A percentile compares a stretch with the other conserved stretches of the same genome.
Conservation (phyloP, 2,888 invertebrate genomes). For the Drosophila hamatofila region DNA sequence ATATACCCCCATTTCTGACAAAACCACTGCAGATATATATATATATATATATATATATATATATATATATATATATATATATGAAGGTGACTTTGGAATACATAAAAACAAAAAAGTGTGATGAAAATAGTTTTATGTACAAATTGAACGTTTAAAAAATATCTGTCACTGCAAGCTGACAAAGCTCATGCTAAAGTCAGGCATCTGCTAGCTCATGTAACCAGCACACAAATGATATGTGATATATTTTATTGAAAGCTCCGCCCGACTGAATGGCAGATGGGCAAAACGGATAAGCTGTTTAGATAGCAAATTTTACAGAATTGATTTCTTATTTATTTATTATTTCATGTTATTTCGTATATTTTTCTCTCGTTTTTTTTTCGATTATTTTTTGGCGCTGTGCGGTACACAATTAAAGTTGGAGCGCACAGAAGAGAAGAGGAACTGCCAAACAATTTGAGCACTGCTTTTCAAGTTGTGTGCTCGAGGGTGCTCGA, state of each 20-base stretch:
- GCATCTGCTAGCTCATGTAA: neutral
- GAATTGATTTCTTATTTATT: conserved; percentile 68
- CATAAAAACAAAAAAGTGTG: neutral
- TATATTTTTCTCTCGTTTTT: neutral
- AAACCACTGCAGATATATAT: too few species aligned
- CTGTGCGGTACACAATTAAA: conserved; percentile 55
- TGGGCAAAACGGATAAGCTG: conserved; percentile 59
- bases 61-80: too few species aligned
- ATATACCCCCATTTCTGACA: neutral
- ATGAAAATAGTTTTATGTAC: too few species aligned
- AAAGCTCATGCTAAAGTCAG: conserved; percentile 19
- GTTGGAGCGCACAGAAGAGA: conserved; percentile 22
- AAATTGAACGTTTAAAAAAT: neutral
- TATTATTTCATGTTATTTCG: conserved; percentile 31
- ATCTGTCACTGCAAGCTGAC: neutral
- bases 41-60: too few species aligned
- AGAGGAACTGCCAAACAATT: conserved; percentile 63
- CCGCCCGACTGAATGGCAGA: conserved; percentile 17
- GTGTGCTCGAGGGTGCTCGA: conserved; percentile 16
- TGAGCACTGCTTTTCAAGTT: conserved; percentile 55
- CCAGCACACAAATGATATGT: conserved; percentile 29
- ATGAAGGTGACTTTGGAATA: neutral
- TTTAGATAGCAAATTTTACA: conserved; percentile 58
- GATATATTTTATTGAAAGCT: conserved; percentile 55
- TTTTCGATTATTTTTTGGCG: conserved; percentile 23